These are phyloP conservation scores for Andrena cerasifolii DNA, from an alignment of 1,140 invertebrate genomes.

Conservation along the genomic window DNA sequence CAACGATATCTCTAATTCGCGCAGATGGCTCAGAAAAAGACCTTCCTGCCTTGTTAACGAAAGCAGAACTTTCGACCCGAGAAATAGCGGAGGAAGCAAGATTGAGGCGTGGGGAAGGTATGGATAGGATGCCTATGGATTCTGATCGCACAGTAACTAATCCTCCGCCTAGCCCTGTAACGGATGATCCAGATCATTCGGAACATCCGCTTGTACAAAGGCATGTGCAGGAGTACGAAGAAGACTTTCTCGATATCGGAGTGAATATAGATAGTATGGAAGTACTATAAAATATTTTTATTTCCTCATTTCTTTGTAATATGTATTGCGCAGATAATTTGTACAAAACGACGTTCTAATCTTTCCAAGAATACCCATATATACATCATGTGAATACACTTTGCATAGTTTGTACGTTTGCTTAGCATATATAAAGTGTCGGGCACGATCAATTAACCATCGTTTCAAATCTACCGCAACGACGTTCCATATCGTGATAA, in stretches of 20 bases:
- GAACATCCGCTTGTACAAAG: conserved; percentile 84
- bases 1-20: conserved; percentile 14
- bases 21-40: conserved; percentile 82
- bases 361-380: conserved; percentile 11
- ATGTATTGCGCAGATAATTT: conserved; percentile 40
- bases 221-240: conserved; percentile 82
- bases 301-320: conserved; percentile 30
- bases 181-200: conserved; percentile 87
- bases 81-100: conserved; percentile 82
- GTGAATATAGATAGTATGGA: conserved; percentile 88
- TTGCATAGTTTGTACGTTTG: conserved; percentile 42
- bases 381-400: conserved; percentile 25
- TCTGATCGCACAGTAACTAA: conserved; percentile 85
- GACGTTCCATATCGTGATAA: conserved; percentile 50
- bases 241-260: conserved; percentile 88
- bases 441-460: conserved; percentile 7
- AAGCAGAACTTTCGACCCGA: conserved; percentile 82
- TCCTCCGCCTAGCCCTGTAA: conserved; percentile 90
- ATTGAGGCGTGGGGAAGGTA: conserved; percentile 79
- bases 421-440: conserved; percentile 38
- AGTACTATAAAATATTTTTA: conserved; percentile 83
- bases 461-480: conserved; percentile 15
- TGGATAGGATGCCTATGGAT: conserved; percentile 80
- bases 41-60: conserved; percentile 83
- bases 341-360: conserved; percentile 53